Conservation (phyloP, 2,797 vertebrate species). For the Aphelocoma californica region DNA sequence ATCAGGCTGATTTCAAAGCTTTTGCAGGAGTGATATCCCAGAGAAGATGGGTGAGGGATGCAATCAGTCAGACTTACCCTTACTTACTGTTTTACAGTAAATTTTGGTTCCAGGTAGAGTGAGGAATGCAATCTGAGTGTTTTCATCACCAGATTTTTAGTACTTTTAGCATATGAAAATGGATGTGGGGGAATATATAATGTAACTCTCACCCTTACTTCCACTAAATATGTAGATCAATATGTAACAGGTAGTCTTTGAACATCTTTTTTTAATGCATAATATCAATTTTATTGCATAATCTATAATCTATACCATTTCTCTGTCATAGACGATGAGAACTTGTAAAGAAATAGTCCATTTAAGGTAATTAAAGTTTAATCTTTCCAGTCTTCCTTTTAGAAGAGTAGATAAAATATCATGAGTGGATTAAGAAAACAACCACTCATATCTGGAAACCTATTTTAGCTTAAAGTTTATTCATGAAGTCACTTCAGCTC, state of each 20-base stretch:
- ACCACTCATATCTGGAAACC: background rate
- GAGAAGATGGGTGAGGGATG: background rate
- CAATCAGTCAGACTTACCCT: background rate
- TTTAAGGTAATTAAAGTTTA: background rate
- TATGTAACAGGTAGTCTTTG: background rate
- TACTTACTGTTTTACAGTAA: background rate
- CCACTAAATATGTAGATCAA: background rate
- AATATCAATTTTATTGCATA: background rate
- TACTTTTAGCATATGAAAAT: background rate
- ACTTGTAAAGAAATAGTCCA: background rate
- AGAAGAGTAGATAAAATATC: background rate
- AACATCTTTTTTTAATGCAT: background rate
- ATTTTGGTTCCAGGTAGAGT: background rate
- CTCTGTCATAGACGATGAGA: background rate
- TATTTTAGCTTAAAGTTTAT: background rate
- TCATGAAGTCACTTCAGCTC: background rate
- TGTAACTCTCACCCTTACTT: background rate
- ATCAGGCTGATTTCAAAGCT: background rate
- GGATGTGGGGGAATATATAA: background rate
- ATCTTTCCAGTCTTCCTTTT: background rate
- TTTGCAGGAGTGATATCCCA: background rate
- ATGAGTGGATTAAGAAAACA: background rate
- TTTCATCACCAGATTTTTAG: background rate
- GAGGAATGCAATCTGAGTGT: background rate
- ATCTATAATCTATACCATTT: background rate